phyloP scores from a whole-genome alignment of 2,113 vertebrate species.

The Myrmecobius fasciatus region DNA sequence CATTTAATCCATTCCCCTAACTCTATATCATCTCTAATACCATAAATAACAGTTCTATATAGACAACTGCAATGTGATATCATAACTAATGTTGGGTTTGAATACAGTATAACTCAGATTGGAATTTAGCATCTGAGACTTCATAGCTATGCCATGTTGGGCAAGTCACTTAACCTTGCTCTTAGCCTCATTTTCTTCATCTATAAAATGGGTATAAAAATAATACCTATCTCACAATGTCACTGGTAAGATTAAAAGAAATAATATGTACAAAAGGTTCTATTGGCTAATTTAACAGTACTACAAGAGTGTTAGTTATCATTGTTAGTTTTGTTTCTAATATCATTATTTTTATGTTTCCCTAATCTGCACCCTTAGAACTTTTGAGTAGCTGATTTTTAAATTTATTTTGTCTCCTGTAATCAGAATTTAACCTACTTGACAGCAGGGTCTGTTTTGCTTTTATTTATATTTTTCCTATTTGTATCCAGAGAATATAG shows the following conservation, averaged over 20 bases:
- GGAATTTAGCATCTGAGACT: not conserved
- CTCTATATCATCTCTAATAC: not conserved
- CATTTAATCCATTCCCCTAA: constrained; percentile 26
- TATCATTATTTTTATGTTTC: not conserved
- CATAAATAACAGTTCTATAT: not conserved
- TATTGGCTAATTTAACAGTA: not conserved
- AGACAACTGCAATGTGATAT: not conserved
- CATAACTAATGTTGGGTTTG: not conserved
- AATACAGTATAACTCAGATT: not conserved
- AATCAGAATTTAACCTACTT: not conserved
- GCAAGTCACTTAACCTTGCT: not conserved
- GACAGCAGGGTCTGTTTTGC: not conserved
- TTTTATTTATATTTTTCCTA: not conserved
- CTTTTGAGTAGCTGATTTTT: not conserved
- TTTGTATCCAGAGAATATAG: not conserved
- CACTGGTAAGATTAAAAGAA: not conserved
- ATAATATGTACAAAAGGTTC: not conserved
- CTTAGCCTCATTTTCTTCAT: not conserved
- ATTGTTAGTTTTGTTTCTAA: no score
- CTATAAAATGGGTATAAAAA: not conserved
- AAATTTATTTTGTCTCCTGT: no score
- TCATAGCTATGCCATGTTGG: not conserved
- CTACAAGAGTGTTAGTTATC: no score
- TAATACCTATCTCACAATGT: not conserved
- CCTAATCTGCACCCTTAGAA: not conserved